These are phyloP conservation scores for Choristoneura rosaceana DNA, from an alignment of 2,888 invertebrate species.

Conservation along the genomic window DNA sequence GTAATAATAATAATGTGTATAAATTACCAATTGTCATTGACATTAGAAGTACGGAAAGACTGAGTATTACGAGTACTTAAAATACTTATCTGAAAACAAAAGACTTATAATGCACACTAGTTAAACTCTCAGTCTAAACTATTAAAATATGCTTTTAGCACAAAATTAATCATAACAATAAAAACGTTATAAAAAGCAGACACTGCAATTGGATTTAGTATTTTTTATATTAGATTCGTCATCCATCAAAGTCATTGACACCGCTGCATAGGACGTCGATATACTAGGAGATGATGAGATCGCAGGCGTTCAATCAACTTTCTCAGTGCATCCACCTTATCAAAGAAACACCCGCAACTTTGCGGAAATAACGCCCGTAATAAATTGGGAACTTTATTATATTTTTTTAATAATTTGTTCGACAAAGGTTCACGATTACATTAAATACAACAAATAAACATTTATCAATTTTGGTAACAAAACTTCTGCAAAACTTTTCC, in stretches of 20 bases:
- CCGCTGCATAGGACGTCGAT: conserved; percentile 71
- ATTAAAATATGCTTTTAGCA: conserved; percentile 19
- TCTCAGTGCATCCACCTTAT: conserved; percentile 76
- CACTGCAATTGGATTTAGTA: conserved; percentile 28
- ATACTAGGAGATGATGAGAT: conserved; percentile 78
- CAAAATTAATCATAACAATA: conserved; percentile 17
- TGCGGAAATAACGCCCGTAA: conserved; percentile 39
- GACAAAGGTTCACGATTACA: not conserved
- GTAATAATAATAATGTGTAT: not conserved
- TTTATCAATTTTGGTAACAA: not conserved
- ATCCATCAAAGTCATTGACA: conserved; percentile 82
- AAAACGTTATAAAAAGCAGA: conserved; percentile 28
- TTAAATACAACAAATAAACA: not conserved
- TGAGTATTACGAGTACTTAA: not conserved
- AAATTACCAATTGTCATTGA: not conserved
- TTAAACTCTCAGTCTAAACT: not conserved
- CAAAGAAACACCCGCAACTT: conserved; percentile 52
- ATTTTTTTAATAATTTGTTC: not conserved
- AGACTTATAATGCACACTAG: not conserved
- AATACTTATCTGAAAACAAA: not conserved
- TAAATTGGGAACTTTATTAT: conserved; percentile 12
- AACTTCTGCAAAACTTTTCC: not conserved
- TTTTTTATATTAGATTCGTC: conserved; percentile 62
- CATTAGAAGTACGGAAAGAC: not conserved
- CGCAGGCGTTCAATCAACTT: conserved; percentile 75